Base-by-base conservation (phyloP, 2,888 invertebrate species). In the Rhagophthalmus giganteus region DNA sequence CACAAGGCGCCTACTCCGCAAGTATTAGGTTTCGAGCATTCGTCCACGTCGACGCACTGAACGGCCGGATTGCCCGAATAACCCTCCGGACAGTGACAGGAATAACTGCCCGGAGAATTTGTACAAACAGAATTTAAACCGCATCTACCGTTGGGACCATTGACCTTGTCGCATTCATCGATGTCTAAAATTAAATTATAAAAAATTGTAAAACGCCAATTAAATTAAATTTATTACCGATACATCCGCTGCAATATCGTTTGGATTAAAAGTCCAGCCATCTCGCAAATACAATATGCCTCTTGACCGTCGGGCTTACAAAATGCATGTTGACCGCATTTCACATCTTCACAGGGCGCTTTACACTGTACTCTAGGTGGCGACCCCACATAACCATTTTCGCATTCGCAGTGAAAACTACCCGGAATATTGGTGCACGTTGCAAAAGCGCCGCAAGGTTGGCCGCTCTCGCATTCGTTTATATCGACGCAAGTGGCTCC, bases 231-330 rank as follows among this genome's bases (percentile, higher is more conserved):
- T 20, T 25, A 7, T 72, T 65, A 82, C 83, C 83, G 51, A 93
- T 82, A 69, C 94, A 94, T 49, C 94, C 94, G 91, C 91, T 3
- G 88, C 83, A 58, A 94, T 89, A 67, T 94, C 90, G 45, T 81
- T 85, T 0, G 94, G 94, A 74, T 94, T 87, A 69, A 90, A 94
- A 0, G 91, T 92, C 91, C 93, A 94, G 1, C 94, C 94, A 50
- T 91, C 90, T 94, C 91, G 69, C 94, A 94, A 34, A 94, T 88
- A 65, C 94, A 95, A 64, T 90, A 92, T 0, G 93, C 94, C 73
- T 94, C 93, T 50, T 84, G 82, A 20, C 90, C 91, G 63, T 93
- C 90, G 0, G 90, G 87, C 70, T 93, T 92, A 71, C 94, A 94
- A 69, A 82, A 91, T 1, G 94, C 90, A 70, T 94, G 93, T 5